Conservation (phyloP, 2,113 vertebrate species). For the Pachypanchax playfairii region DNA sequence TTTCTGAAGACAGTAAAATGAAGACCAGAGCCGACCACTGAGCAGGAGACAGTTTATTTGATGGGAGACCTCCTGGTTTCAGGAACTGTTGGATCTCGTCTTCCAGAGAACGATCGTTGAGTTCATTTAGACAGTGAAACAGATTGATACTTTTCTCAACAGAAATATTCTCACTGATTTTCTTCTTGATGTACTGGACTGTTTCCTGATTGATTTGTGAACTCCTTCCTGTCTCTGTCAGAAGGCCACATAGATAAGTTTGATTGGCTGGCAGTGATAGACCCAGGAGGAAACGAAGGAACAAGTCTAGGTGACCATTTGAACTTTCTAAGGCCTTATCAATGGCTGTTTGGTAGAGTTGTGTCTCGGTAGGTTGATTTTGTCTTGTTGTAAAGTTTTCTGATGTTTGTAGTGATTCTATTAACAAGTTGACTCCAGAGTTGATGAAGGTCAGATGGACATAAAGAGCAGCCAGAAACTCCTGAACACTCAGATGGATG, state of each 20-base stretch:
- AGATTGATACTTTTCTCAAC: slow-evolving; percentile 33
- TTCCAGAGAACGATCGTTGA: slow-evolving; percentile 22
- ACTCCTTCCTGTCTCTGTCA: not conserved
- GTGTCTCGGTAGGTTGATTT: not conserved
- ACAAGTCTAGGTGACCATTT: slow-evolving; percentile 42
- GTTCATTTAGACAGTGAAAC: slow-evolving; percentile 4
- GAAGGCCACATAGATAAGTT: not conserved
- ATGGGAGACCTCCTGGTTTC: slow-evolving; percentile 17
- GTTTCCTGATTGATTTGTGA: slow-evolving; percentile 5
- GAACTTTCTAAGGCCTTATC: slow-evolving; percentile 31
- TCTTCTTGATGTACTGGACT: slow-evolving; percentile 22
- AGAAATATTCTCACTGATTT: slow-evolving; percentile 8
- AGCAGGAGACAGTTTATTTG: slow-evolving; percentile 19
- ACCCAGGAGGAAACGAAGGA: slow-evolving; percentile 45
- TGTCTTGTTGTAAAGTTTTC: not conserved
- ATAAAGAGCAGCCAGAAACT: slow-evolving; percentile 58
- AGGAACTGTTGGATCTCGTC: slow-evolving; percentile 25
- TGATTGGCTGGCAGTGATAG: slow-evolving; percentile 35
- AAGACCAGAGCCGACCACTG: slow-evolving; percentile 49
- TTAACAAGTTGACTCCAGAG: slow-evolving; percentile 27
- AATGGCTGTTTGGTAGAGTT: slow-evolving; percentile 24
- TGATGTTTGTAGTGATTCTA: not conserved
- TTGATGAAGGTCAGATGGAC: slow-evolving; percentile 42
- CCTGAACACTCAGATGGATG: slow-evolving; percentile 53
- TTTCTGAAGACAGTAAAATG: slow-evolving; percentile 36